phyloP scores from a whole-genome alignment of 2,888 invertebrate species.

The Campoletis raptor region DNA sequence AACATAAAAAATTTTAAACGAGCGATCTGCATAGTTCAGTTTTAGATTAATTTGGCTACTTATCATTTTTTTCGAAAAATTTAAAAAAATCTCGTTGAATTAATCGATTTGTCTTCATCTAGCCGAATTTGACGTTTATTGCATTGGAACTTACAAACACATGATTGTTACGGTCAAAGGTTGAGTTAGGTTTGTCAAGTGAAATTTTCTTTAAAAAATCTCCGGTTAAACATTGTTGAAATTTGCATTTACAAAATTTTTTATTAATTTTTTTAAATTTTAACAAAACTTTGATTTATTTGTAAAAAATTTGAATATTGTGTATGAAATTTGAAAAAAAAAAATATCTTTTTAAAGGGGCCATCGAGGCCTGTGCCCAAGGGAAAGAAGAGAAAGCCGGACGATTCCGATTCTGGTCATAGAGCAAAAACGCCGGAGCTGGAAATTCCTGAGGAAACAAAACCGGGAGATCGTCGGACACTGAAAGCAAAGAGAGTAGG shows the following conservation, averaged over 20 bases:
- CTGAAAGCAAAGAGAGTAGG: slow-evolving; percentile 68
- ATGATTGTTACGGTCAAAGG: not conserved
- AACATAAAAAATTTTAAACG: not conserved
- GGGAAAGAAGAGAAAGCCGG: slow-evolving; percentile 57
- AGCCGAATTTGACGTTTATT: too few species aligned
- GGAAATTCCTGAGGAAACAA: slow-evolving; percentile 9
- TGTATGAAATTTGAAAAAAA: not conserved
- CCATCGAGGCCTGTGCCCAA: slow-evolving; percentile 17
- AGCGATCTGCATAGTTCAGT: not conserved
- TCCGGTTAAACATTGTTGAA: too few species aligned
- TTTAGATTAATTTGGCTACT: too few species aligned
- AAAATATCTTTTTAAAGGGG: slow-evolving; percentile 26
- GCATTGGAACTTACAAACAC: too few species aligned
- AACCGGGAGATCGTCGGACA: slow-evolving; percentile 50
- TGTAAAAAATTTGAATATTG: not conserved
- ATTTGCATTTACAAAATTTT: too few species aligned
- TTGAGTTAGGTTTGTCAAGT: too few species aligned
- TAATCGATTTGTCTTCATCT: too few species aligned
- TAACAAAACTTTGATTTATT: not conserved
- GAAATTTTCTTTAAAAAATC: too few species aligned
- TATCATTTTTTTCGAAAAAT: not conserved
- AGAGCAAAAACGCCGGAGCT: slow-evolving; percentile 66
- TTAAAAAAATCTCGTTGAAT: not conserved
- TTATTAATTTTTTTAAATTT: too few species aligned
- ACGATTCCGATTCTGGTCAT: not conserved